Percentiles rank a stretch among this genome's conserved stretches.
Conservation (phyloP, 2,113 vertebrate genomes). For the Hemicordylus capensis region DNA sequence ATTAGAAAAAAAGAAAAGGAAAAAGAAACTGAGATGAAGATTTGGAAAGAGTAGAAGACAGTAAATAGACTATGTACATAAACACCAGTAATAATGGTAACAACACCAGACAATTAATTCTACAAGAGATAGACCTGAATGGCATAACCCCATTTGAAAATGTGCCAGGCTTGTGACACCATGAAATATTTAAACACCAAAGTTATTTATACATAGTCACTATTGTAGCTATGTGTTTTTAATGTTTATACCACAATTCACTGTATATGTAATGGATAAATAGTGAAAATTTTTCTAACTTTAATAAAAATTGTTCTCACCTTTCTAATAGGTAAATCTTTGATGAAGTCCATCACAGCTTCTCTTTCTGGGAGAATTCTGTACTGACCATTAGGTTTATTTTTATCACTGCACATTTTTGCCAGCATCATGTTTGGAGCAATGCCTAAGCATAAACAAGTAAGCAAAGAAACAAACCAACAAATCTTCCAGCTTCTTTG, state of each 20-base stretch:
- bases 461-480: neutral
- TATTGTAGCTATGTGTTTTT: too few species aligned
- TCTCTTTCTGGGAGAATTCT: slow-evolving; percentile 80
- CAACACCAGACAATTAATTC: neutral
- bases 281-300: too few species aligned
- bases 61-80: neutral
- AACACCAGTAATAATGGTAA: neutral
- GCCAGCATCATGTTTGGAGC: slow-evolving; percentile 95
- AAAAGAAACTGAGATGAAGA: neutral
- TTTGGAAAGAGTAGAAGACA: neutral
- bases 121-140: too few species aligned
- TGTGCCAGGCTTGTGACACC: too few species aligned
- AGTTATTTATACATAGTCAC: too few species aligned
- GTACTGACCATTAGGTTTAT: slow-evolving; percentile 96
- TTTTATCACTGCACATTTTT: slow-evolving; percentile 96
- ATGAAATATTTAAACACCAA: too few species aligned
- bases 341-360: slow-evolving; percentile 90
- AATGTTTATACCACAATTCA: too few species aligned
- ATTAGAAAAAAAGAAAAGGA: neutral
- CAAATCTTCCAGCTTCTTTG: neutral
- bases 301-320: too few species aligned
- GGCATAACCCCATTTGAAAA: too few species aligned
- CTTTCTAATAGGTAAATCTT: slow-evolving; percentile 93
- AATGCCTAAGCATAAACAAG: slow-evolving; percentile 84
- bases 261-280: too few species aligned